Percentiles rank a stretch among this genome's conserved stretches.
These are phyloP conservation scores for Zophobas morio DNA, from an alignment of 1,140 invertebrate genomes.

Conservation along the genomic window DNA sequence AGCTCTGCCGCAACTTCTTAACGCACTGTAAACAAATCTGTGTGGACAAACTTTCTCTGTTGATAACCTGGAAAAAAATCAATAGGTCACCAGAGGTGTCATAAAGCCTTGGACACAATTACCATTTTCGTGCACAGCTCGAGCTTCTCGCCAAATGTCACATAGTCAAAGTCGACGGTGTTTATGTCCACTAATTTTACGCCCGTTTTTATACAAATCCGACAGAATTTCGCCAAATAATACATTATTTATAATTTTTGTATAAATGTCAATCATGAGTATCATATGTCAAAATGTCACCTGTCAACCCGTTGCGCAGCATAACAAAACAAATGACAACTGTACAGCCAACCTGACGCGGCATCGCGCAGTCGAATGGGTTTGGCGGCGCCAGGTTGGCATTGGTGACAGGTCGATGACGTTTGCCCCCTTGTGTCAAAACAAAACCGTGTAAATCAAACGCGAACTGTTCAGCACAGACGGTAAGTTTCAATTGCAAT, in stretches of 20 bases:
- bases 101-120: conserved; percentile 58
- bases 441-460: too few relatives aligned
- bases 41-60: conserved; percentile 59
- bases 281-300: conserved; percentile 67
- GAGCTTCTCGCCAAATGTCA: conserved; percentile 65
- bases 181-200: conserved; percentile 62
- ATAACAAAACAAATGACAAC: conserved; percentile 59
- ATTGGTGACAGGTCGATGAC: conserved; percentile 54
- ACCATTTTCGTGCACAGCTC: conserved; percentile 64
- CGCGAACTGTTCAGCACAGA: too few relatives aligned
- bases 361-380: not conserved
- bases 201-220: conserved; percentile 63
- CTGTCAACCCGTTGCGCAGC: conserved; percentile 58
- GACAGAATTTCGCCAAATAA: conserved; percentile 65
- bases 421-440: conserved; percentile 41
- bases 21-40: conserved; percentile 63
- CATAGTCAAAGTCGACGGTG: conserved; percentile 60
- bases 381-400: conserved; percentile 14
- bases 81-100: conserved; percentile 60
- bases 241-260: conserved; percentile 60
- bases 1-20: conserved; percentile 63
- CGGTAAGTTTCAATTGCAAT: too few relatives aligned
- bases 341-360: conserved; percentile 29
- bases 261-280: conserved; percentile 65
- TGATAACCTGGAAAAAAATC: conserved; percentile 65